Base-by-base conservation (phyloP, 37 sponge, comb jelly and placozoan species). In the Ianthella basta region DNA sequence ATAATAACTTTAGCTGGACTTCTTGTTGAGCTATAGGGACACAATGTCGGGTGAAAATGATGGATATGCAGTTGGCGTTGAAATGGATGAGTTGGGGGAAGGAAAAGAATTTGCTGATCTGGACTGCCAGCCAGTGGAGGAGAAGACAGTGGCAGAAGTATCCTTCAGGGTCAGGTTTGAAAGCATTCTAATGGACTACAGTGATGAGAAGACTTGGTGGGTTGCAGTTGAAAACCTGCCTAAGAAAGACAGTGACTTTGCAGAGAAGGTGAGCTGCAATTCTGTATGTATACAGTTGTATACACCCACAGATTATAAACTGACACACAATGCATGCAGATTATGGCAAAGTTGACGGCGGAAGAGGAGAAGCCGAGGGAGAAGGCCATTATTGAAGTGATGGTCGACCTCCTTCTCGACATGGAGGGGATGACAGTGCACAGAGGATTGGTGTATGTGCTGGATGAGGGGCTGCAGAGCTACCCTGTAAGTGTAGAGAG, bases 401-500 rank as follows among this genome's bases (percentile, higher is more conserved):
- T 72, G 40, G 73, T 37, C 21, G 73, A 72, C 36, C 38, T 34
- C 5, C 73, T 72, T 20, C 39, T 72, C 12, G 37, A 38, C 8
- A 72, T 72, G 40, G 73, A 72, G 19, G 73, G 36, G 20, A 35
- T 72, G 4, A 37, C 73, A 20, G 19, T 34, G 14, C 20, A 72
- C 39, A 72, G 36, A 35, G 73, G 20, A 20, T 30, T 72, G 73
- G 73, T 72, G 40, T 72, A 72, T 72, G 73, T 72, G 8, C 30
- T 32, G 13, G 73, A 72, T 12, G 73, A 72, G 30, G 73, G 73
- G 19, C 40, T 72, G 13, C 20, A 20, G 14, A 29, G 36, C 12
- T 72, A 72, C 40, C 73, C 73, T 20, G 73, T 72, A 37, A 66
- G 68, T 66, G 36, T n/a, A n/a, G n/a, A n/a, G n/a, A n/a, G n/a